Percentiles rank a stretch among this genome's conserved stretches.
Evolutionary conservation across 2,888 invertebrate species (phyloP).

Genomic region (Agonopterix subpropinquella): DNA sequence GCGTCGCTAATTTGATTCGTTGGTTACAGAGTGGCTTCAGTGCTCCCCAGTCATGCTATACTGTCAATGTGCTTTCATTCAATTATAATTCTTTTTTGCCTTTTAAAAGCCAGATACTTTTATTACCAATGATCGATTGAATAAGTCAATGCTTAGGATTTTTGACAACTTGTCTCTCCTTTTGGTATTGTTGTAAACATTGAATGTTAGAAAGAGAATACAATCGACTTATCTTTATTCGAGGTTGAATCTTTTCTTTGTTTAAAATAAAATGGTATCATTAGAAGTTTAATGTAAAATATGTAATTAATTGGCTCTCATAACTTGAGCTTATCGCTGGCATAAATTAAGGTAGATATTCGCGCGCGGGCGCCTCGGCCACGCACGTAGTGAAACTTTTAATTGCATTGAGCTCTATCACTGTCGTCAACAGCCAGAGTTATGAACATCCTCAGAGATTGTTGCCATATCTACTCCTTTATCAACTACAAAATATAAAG

Average conservation of each 20-base stretch:
- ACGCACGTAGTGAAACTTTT: slow-evolving; percentile 75
- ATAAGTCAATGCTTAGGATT: no score
- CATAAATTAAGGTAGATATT: slow-evolving; percentile 68
- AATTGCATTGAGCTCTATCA: slow-evolving; percentile 73
- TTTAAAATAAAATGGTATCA: not conserved
- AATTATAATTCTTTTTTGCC: not conserved
- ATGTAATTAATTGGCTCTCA: slow-evolving; percentile 71
- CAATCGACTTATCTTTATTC: no score
- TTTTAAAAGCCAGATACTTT: no score
- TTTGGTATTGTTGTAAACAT: no score
- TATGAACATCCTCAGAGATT: slow-evolving; percentile 52
- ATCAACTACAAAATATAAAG: slow-evolving; percentile 4
- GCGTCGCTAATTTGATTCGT: slow-evolving; percentile 39
- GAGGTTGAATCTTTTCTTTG: no score
- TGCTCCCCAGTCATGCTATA: not conserved
- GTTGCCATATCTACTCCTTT: slow-evolving; percentile 26
- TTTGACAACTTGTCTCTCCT: no score
- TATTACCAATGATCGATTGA: no score
- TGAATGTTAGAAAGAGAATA: no score
- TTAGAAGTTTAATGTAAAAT: slow-evolving; percentile 26
- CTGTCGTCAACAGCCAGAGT: slow-evolving; percentile 58
- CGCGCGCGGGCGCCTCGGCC: slow-evolving; percentile 55
- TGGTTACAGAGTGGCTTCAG: slow-evolving; percentile 10
- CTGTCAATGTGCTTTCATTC: not conserved
- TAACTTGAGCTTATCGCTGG: slow-evolving; percentile 65